Conservation (phyloP, 35 echinoderm and acorn worm genomes). For the Amphiura filiformis region DNA sequence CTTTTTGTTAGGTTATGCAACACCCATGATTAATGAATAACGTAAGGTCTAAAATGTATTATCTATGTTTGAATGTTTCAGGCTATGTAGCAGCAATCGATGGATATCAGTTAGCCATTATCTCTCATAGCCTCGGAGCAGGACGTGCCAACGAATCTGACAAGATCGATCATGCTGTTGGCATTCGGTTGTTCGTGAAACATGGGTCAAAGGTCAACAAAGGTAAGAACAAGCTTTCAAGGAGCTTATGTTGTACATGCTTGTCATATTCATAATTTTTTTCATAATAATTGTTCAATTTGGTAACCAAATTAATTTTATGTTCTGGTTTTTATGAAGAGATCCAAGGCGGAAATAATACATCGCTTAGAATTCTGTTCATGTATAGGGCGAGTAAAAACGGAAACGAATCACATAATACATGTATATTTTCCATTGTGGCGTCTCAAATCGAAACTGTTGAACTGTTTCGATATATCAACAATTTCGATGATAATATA, state of each 20-base stretch:
- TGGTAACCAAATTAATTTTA: not conserved
- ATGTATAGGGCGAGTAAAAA: not conserved
- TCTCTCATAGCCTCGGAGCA: constrained; percentile 50
- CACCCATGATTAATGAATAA: not conserved
- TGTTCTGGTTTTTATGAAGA: not conserved
- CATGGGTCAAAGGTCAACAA: constrained; percentile 50
- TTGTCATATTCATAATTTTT: not conserved
- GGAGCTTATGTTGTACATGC: no score
- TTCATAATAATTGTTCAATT: not conserved
- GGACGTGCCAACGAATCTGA: constrained; percentile 52
- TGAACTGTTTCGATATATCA: no score
- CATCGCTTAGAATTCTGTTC: not conserved
- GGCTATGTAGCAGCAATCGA: constrained; percentile 49
- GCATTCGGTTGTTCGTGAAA: constrained; percentile 32
- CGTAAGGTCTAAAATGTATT: not conserved
- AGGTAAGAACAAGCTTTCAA: constrained; percentile 18
- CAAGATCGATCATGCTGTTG: constrained; percentile 49
- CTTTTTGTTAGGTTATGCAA: not conserved
- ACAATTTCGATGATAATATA: no score
- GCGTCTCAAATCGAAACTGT: no score
- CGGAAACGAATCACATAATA: not conserved
- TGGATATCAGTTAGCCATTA: constrained; percentile 30
- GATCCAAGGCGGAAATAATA: not conserved
- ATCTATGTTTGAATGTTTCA: not conserved
- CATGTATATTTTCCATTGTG: no score